Base-by-base conservation (phyloP, 2,888 invertebrate genomes). In the Tetranychus truncatus region DNA sequence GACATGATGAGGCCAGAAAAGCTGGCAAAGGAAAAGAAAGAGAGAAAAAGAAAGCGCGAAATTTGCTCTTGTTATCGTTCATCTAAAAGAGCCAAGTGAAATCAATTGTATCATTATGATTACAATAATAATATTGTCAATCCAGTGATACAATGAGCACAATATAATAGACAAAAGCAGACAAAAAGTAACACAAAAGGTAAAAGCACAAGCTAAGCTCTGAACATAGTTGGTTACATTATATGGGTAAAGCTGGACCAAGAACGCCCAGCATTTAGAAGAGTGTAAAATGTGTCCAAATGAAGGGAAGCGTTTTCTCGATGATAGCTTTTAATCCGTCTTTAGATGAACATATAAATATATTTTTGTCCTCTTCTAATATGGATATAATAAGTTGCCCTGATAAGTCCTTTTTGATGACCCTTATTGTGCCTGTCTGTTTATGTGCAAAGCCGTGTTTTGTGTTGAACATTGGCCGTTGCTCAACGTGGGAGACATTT, bases 11-110 rank as follows among this genome's bases (percentile, higher is more conserved):
- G n/a, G 66, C 66, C 18, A 66, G 66, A 66, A n/a, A 66, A 8
- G 24, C 8, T 21, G 67, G 69, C 7, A 15, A 21, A 67, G n/a
- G n/a, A 11, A n/a, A n/a, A n/a, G 24, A n/a, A 67, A 67, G 67
- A 67, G 67, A 67, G 67, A 67, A 11, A 67, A n/a, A 67, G 67
- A 67, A 24, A 67, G 67, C n/a, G 67, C 9, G 5, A 69, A 11
- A 69, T 69, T 21, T 20, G 20, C 18, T 69, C 20, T 69, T 24
- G 6, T 69, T 11, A 66, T 11, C 20, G 20, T 7, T 20, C 11
- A 24, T 24, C 21, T 20, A 20, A 66, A 15, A 66, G 66, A 66
- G 11, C 34, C 34, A 34, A 34, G 34, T 34, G 34, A 34, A 34
- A 34, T 34, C 34, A 34, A 34, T 34, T 34, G 34, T 34, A 69